Evolutionary conservation across 2,888 invertebrate species (phyloP).

Genomic region (Caenorhabditis sinica): DNA sequence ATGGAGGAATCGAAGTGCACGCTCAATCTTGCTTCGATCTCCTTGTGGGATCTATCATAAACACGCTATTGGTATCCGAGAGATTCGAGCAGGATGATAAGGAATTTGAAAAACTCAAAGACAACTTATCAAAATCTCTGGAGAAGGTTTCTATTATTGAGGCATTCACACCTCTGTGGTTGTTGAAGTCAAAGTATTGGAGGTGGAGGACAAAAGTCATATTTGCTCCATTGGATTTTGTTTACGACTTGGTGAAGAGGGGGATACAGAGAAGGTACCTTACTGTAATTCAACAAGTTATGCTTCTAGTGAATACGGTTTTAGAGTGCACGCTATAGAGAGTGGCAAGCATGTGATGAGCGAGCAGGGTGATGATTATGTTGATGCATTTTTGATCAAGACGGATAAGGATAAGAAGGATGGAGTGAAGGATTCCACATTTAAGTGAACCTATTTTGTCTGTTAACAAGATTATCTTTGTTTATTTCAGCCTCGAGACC

Average conservation of each 20-base stretch:
- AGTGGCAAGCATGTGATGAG: slow-evolving; percentile 12
- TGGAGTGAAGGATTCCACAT: slow-evolving; percentile 42
- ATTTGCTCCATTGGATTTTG: slow-evolving; percentile 24
- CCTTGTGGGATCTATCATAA: slow-evolving; percentile 71
- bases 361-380: slow-evolving; percentile 66
- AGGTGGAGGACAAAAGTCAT: slow-evolving; percentile 31
- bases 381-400: slow-evolving; percentile 68
- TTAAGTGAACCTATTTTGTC: slow-evolving; percentile 29
- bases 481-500: slow-evolving; percentile 25
- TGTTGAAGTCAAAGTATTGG: slow-evolving; percentile 27
- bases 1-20: slow-evolving; percentile 37
- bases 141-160: slow-evolving; percentile 25
- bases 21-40: slow-evolving; percentile 61
- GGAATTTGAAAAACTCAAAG: slow-evolving; percentile 38
- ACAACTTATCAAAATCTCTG: not conserved
- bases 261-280: not conserved
- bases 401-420: slow-evolving; percentile 64
- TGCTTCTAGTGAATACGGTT: not conserved
- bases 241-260: not conserved
- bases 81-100: slow-evolving; percentile 54
- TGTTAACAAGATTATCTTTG: too few relatives aligned
- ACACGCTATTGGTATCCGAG: slow-evolving; percentile 65
- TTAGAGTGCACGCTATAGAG: slow-evolving; percentile 1
- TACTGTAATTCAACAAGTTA: not conserved
- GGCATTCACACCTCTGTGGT: slow-evolving; percentile 26